Percentiles rank a stretch among this genome's conserved stretches.
phyloP scores from a whole-genome alignment of 2,888 invertebrate species.

The Rosalia funebris region DNA sequence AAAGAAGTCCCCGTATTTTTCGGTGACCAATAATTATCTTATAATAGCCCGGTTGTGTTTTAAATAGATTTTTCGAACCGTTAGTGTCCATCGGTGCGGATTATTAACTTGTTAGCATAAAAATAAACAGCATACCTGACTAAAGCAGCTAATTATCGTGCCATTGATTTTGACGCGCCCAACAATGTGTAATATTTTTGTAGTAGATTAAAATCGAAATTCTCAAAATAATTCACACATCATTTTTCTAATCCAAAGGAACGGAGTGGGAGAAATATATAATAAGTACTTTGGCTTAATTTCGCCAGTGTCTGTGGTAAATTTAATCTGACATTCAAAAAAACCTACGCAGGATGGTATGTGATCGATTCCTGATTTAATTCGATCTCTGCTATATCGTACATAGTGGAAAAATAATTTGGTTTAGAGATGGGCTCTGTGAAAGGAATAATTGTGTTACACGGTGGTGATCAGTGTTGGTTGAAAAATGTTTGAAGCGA shows the following conservation, averaged over 20 bases:
- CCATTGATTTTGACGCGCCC: slow-evolving; percentile 12
- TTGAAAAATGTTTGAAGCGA: no score
- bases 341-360: slow-evolving; percentile 37
- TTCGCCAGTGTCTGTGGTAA: slow-evolving; percentile 43
- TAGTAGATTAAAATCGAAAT: slow-evolving; percentile 40
- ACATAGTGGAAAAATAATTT: not conserved
- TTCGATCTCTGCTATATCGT: not conserved
- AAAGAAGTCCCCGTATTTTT: no score
- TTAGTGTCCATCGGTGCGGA: no score
- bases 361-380: slow-evolving; percentile 9
- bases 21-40: no score
- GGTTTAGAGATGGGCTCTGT: not conserved
- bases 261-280: slow-evolving; percentile 47
- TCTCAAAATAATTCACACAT: slow-evolving; percentile 43
- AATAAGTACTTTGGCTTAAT: slow-evolving; percentile 38
- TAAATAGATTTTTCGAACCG: no score
- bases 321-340: slow-evolving; percentile 38
- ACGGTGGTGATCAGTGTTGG: not conserved
- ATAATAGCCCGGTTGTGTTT: no score
- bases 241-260: slow-evolving; percentile 38
- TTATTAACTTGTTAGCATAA: no score
- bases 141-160: no score
- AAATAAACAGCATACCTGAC: no score
- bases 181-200: slow-evolving; percentile 41
- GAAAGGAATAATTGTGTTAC: not conserved